Evolutionary conservation across 2,888 invertebrate species (phyloP).

Genomic region (Chymomyza caudatula): DNA sequence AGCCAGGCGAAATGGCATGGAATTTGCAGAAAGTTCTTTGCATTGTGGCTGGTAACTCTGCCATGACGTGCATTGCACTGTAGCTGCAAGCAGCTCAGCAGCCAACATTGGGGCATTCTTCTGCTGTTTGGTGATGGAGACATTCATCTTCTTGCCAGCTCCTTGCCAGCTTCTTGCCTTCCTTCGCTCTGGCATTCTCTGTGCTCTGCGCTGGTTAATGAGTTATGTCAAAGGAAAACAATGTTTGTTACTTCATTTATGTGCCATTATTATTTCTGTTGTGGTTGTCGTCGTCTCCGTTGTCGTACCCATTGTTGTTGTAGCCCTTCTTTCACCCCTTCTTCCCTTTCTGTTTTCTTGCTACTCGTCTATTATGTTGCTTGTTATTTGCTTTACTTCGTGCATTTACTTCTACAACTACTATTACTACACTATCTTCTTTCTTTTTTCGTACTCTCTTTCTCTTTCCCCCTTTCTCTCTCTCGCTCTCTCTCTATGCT

Average conservation of each 20-base stretch:
- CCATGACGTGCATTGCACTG: conserved; percentile 3
- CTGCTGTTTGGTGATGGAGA: not conserved
- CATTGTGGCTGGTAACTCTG: conserved; percentile 12
- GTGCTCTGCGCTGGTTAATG: conserved; percentile 64
- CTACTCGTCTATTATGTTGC: conserved; percentile 57
- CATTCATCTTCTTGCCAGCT: conserved; percentile 40
- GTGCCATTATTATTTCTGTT: conserved; percentile 71
- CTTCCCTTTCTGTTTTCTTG: not conserved
- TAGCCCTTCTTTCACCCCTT: not conserved
- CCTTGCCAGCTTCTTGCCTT: not conserved
- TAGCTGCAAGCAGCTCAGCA: not conserved
- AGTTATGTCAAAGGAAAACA: conserved; percentile 77
- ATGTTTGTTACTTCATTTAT: conserved; percentile 74
- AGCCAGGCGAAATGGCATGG: conserved; percentile 5
- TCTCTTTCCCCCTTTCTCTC: too few species aligned
- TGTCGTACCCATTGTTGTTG: not conserved
- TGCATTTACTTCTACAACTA: not conserved
- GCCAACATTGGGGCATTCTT: not conserved
- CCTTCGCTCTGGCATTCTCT: not conserved
- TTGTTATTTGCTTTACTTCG: conserved; percentile 58
- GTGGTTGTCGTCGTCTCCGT: conserved; percentile 40
- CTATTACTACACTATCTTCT: conserved; percentile 8
- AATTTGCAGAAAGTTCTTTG: conserved; percentile 5
- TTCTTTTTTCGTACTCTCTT: not conserved
- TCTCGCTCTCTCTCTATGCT: too few species aligned